Conservation (phyloP, 2,113 vertebrate species). For the Poecilia latipinna region DNA sequence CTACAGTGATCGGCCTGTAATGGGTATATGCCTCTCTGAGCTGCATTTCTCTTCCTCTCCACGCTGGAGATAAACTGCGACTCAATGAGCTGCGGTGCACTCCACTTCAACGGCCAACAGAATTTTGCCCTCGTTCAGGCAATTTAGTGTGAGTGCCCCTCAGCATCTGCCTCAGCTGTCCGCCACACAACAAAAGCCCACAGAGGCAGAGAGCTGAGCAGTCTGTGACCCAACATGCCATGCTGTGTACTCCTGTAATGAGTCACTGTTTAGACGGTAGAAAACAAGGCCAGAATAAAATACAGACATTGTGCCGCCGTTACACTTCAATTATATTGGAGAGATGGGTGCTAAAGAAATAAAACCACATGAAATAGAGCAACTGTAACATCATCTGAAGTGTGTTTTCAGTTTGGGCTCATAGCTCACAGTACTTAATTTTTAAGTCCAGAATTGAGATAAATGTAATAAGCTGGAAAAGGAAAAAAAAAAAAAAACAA, state of each 20-base stretch:
- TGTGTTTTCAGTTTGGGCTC: too few relatives aligned
- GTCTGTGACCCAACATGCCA: constrained; percentile 62
- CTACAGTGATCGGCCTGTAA: constrained; percentile 36
- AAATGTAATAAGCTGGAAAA: neutral
- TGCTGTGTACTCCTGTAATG: constrained; percentile 63
- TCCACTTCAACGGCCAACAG: constrained; percentile 57
- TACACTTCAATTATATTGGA: constrained; percentile 15
- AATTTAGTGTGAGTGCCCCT: constrained; percentile 73
- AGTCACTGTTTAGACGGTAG: constrained; percentile 61
- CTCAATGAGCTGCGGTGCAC: constrained; percentile 59
- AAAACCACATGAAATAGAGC: constrained; percentile 8
- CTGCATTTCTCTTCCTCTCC: constrained; percentile 37
- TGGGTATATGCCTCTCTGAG: constrained; percentile 32
- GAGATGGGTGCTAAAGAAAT: neutral
- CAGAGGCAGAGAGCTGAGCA: constrained; percentile 50
- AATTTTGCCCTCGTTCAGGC: constrained; percentile 71
- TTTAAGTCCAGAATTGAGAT: neutral
- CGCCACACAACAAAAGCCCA: constrained; percentile 68
- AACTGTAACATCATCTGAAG: constrained; percentile 18
- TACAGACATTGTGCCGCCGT: constrained; percentile 24
- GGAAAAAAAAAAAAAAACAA: neutral
- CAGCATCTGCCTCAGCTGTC: constrained; percentile 77
- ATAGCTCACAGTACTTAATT: neutral
- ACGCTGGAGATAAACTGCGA: constrained; percentile 51
- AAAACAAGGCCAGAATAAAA: constrained; percentile 50